A percentile compares a stretch with the other conserved stretches of the same genome.
These are phyloP conservation scores for Pan paniscus DNA, from an alignment of 2,113 vertebrate genomes.

Conservation along the genomic window DNA sequence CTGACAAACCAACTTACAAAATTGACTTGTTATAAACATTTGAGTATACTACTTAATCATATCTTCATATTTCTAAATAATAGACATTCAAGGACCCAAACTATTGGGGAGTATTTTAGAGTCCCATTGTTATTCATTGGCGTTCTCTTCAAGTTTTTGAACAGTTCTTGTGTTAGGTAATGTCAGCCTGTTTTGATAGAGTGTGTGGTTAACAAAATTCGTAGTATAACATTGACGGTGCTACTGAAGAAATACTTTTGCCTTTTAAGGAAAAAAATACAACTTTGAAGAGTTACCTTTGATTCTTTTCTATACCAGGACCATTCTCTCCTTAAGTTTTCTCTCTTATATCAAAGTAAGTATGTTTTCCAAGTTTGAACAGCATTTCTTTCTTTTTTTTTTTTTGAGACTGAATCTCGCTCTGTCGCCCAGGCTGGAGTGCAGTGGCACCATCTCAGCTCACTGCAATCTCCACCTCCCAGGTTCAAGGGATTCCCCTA, in stretches of 20 bases:
- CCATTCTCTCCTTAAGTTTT: not conserved
- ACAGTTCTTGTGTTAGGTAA: not conserved
- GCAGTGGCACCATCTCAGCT: not conserved
- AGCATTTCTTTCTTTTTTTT: not conserved
- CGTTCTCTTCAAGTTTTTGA: conserved; percentile 23
- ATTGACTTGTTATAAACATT: conserved; percentile 63
- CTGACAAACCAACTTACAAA: conserved; percentile 48
- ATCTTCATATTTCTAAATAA: conserved; percentile 35
- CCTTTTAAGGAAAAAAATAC: conserved; percentile 29
- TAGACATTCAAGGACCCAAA: conserved; percentile 14
- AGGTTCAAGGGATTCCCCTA: not conserved
- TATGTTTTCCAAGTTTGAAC: not conserved
- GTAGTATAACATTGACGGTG: not conserved
- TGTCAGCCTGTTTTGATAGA: not conserved
- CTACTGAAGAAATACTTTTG: conserved; percentile 22
- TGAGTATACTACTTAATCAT: conserved; percentile 43
- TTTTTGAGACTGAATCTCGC: not conserved
- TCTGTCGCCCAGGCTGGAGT: not conserved
- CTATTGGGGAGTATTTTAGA: conserved; percentile 1
- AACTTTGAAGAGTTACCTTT: not conserved
- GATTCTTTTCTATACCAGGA: not conserved
- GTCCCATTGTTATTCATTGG: conserved; percentile 4
- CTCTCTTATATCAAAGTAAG: not conserved
- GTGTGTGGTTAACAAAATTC: not conserved
- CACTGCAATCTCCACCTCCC: not conserved